Percentiles rank a stretch among this genome's conserved stretches.
phyloP scores from a whole-genome alignment of 2,113 vertebrate species.

The Chaenocephalus aceratus region DNA sequence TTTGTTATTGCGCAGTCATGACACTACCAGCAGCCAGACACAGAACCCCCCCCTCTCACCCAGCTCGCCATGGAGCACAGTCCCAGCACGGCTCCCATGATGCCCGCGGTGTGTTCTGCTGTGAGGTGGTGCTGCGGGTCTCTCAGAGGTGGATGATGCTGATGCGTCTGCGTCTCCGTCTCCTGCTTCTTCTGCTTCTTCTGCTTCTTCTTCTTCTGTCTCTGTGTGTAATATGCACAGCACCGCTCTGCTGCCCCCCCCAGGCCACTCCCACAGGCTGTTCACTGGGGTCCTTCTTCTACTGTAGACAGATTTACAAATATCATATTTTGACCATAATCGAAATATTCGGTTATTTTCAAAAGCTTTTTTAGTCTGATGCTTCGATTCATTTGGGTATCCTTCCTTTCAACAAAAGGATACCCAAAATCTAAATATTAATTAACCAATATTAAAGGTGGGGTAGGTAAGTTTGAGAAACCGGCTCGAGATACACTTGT shows the following conservation, averaged over 20 bases:
- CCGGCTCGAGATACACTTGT: no score
- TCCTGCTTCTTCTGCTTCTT: background rate
- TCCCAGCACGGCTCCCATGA: slow-evolving; percentile 93
- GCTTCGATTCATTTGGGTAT: no score
- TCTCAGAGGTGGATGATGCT: slow-evolving; percentile 9
- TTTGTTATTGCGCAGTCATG: slow-evolving; percentile 52
- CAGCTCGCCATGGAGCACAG: slow-evolving; percentile 97
- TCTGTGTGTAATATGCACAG: background rate
- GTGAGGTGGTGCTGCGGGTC: background rate
- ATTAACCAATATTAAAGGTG: no score
- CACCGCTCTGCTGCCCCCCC: background rate
- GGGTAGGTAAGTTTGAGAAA: no score
- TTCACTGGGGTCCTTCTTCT: no score
- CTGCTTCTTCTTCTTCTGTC: background rate
- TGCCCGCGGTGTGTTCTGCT: background rate
- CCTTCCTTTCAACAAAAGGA: no score
- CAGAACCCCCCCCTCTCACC: slow-evolving; percentile 78
- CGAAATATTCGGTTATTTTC: no score
- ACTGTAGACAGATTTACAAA: no score
- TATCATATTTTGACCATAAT: no score
- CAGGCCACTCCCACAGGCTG: background rate
- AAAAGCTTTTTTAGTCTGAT: no score
- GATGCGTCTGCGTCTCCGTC: no score
- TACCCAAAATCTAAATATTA: no score
- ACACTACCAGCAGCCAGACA: background rate